Conservation (phyloP, 2,797 vertebrate genomes). For the Protonibea diacanthus region DNA sequence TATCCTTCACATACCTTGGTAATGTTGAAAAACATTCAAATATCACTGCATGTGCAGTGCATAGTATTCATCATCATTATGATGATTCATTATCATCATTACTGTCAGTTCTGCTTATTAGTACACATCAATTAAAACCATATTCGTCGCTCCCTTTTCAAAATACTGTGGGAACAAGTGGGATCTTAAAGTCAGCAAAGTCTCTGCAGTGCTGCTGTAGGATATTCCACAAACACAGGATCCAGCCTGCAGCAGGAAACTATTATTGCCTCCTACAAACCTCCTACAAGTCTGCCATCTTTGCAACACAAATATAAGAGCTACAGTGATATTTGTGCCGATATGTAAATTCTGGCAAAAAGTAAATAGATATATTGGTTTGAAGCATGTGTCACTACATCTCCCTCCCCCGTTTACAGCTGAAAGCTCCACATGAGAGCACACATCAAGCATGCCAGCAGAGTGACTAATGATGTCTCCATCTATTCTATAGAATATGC, state of each 20-base stretch:
- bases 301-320: neutral
- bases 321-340: neutral
- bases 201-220: conserved; percentile 16
- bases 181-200: conserved; percentile 31
- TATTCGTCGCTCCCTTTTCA: conserved; percentile 7
- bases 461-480: conserved; percentile 47
- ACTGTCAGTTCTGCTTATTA: neutral
- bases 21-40: neutral
- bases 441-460: conserved; percentile 21
- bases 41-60: neutral
- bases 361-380: neutral
- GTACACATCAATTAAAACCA: conserved; percentile 8
- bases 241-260: conserved; percentile 34
- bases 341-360: conserved; percentile 26
- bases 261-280: conserved; percentile 1
- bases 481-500: conserved; percentile 39
- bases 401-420: conserved; percentile 29
- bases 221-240: conserved; percentile 37
- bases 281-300: neutral
- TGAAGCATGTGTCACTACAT: conserved; percentile 14
- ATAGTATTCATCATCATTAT: too few relatives aligned
- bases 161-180: conserved; percentile 2
- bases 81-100: neutral
- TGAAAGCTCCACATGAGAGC: conserved; percentile 38
- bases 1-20: neutral